Conservation (phyloP, 2,888 invertebrate species). For the Spisula subtruncata region DNA sequence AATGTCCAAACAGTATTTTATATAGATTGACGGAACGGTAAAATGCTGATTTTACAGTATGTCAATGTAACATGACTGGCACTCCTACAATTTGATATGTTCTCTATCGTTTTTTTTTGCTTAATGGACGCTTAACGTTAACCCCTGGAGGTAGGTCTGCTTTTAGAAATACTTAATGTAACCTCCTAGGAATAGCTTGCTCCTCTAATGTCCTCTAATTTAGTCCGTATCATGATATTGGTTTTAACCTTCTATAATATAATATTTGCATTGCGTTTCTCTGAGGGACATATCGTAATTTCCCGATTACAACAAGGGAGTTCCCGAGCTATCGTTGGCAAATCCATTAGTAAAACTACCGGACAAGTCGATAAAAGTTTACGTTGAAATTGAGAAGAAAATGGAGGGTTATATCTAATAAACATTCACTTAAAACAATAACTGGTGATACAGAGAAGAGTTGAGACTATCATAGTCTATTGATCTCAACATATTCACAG, state of each 20-base stretch:
- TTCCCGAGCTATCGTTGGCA: not conserved
- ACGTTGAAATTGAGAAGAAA: constrained; percentile 12
- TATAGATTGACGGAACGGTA: too few relatives aligned
- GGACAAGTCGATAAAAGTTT: not conserved
- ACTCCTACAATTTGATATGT: not conserved
- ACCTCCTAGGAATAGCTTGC: not conserved
- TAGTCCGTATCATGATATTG: not conserved
- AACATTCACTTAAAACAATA: constrained; percentile 17
- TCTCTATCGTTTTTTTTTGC: too few relatives aligned
- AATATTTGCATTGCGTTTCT: not conserved
- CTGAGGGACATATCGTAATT: not conserved
- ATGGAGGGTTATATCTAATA: constrained; percentile 5
- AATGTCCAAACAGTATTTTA: too few relatives aligned
- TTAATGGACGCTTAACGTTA: too few relatives aligned
- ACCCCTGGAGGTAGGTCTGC: too few relatives aligned
- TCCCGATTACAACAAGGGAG: not conserved
- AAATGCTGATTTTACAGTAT: not conserved
- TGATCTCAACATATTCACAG: not conserved
- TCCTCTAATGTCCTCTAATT: not conserved
- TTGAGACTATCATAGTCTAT: not conserved
- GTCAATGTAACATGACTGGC: not conserved
- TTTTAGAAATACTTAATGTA: not conserved
- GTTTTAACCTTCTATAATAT: constrained; percentile 18
- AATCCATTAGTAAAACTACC: not conserved
- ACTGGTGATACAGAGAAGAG: not conserved